These are phyloP conservation scores for Malacoctenus gilli DNA, from an alignment of 2,797 vertebrate species.

Conservation along the genomic window DNA sequence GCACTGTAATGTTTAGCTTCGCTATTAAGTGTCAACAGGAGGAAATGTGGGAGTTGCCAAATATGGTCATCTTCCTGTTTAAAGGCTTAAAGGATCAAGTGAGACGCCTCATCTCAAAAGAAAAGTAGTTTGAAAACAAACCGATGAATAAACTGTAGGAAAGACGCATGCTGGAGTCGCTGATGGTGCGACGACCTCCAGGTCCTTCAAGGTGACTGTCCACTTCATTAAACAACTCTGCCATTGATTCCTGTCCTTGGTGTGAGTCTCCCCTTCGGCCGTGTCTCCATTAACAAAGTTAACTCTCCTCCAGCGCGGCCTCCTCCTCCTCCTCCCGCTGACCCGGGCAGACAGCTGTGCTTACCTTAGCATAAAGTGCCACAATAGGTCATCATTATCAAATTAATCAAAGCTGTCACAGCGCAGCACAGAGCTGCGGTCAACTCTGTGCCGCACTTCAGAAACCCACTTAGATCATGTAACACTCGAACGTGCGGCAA, in stretches of 20 bases:
- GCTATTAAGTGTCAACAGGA: too few relatives aligned
- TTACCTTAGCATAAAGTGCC: slow-evolving; percentile 81
- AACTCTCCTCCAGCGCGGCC: slow-evolving; percentile 71
- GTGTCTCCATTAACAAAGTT: slow-evolving; percentile 81
- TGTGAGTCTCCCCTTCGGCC: slow-evolving; percentile 55
- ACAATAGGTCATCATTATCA: slow-evolving; percentile 84
- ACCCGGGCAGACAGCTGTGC: slow-evolving; percentile 77
- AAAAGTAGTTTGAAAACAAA: too few relatives aligned
- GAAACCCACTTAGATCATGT: slow-evolving; percentile 61
- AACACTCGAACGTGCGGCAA: slow-evolving; percentile 61
- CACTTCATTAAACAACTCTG: slow-evolving; percentile 64
- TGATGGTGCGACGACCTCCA: slow-evolving; percentile 46
- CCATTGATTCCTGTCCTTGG: slow-evolving; percentile 81
- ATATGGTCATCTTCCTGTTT: too few relatives aligned
- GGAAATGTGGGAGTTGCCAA: too few relatives aligned
- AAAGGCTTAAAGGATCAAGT: too few relatives aligned
- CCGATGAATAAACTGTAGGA: not conserved
- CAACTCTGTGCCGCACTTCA: slow-evolving; percentile 34
- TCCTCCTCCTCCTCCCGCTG: slow-evolving; percentile 63
- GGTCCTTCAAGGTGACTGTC: slow-evolving; percentile 77
- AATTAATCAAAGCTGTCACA: slow-evolving; percentile 80
- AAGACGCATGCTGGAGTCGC: not conserved
- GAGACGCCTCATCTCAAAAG: too few relatives aligned
- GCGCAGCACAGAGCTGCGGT: slow-evolving; percentile 44
- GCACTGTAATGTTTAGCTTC: too few relatives aligned